Percentiles rank a stretch among this genome's conserved stretches.
phyloP scores from a whole-genome alignment of 2,888 invertebrate species.

The Lottia gigantea region DNA sequence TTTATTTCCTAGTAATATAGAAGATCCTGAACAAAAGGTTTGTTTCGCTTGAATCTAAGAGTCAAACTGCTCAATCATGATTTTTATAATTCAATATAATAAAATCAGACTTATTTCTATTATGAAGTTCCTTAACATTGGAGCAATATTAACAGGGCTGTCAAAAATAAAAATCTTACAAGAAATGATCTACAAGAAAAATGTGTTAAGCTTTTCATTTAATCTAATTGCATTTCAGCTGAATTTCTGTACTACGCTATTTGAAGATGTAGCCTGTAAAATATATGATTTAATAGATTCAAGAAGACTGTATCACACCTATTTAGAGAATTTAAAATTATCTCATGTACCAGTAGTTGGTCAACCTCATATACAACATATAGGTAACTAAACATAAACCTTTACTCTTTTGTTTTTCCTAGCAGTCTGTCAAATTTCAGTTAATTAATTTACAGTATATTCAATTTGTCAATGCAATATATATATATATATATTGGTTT shows the following conservation, averaged over 20 bases:
- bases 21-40: constrained; percentile 64
- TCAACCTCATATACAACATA: constrained; percentile 11
- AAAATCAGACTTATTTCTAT: too few species aligned
- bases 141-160: too few species aligned
- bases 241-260: constrained; percentile 57
- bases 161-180: too few species aligned
- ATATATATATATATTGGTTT: too few species aligned
- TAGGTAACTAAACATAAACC: background rate
- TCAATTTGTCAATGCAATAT: too few species aligned
- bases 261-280: constrained; percentile 65
- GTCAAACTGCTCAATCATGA: background rate
- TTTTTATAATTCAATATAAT: too few species aligned
- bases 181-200: too few species aligned
- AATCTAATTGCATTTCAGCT: constrained; percentile 31
- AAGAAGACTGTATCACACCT: constrained; percentile 62
- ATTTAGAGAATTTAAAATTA: constrained; percentile 61
- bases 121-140: too few species aligned
- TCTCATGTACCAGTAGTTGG: constrained; percentile 53
- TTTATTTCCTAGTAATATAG: constrained; percentile 55
- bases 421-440: too few species aligned
- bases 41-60: background rate
- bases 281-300: constrained; percentile 65
- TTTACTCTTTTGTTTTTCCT: too few species aligned
- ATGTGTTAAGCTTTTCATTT: too few species aligned
- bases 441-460: too few species aligned